Evolutionary conservation across 2,888 invertebrate species (phyloP).

Genomic region (Caenorhabditis doughertyi): DNA sequence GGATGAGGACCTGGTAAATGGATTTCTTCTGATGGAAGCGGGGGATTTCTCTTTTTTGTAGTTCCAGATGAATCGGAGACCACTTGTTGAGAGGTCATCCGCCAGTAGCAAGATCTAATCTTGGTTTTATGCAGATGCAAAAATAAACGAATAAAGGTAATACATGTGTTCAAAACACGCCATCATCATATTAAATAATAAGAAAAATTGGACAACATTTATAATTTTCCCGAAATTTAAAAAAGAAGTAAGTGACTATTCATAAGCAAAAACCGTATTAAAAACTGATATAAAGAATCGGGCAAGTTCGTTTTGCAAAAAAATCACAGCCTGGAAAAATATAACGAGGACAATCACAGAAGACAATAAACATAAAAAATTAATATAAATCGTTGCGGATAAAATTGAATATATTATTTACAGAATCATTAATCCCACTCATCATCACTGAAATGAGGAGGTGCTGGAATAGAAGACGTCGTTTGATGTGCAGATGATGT

Average conservation of each 20-base stretch:
- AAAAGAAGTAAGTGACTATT: background rate
- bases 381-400: background rate
- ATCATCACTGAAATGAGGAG: constrained; percentile 61
- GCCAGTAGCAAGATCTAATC: constrained; percentile 1
- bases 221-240: background rate
- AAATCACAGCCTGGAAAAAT: constrained; percentile 18
- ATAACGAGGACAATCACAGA: constrained; percentile 5
- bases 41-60: constrained; percentile 25
- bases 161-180: no score
- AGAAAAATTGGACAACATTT: background rate
- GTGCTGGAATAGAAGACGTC: constrained; percentile 46
- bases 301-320: constrained; percentile 29
- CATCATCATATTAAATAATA: no score
- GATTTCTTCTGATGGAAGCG: constrained; percentile 70
- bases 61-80: background rate
- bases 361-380: background rate
- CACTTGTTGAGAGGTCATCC: constrained; percentile 29
- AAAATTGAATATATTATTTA: background rate
- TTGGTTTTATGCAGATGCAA: no score
- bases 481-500: constrained; percentile 1
- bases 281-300: constrained; percentile 18
- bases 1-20: constrained; percentile 73
- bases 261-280: constrained; percentile 11
- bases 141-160: no score
- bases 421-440: constrained; percentile 61